Percentiles rank a stretch among this genome's conserved stretches.
These are phyloP conservation scores for Alauda arvensis DNA, from an alignment of 2,797 vertebrate genomes.

Conservation along the genomic window DNA sequence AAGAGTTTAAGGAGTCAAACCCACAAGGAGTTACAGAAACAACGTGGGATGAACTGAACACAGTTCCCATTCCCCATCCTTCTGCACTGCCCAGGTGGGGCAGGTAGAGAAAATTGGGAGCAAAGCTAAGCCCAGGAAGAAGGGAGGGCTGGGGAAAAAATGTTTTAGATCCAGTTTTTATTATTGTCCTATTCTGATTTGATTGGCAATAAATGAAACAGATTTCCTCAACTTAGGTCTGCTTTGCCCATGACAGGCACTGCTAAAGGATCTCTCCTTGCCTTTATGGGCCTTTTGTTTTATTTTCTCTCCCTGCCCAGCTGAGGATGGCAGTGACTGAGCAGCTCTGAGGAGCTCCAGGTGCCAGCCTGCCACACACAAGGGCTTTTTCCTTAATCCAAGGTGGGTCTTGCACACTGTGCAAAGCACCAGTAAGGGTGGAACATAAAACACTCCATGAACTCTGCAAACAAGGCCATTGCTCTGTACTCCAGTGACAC, in stretches of 20 bases:
- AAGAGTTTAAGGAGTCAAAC: background rate
- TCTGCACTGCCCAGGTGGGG: fast-evolving
- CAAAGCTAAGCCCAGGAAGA: background rate
- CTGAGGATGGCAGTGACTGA: background rate
- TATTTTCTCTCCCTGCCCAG: background rate
- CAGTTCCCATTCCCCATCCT: background rate
- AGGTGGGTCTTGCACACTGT: background rate
- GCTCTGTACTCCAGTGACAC: background rate
- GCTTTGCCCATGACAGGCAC: background rate
- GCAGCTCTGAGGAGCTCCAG: background rate
- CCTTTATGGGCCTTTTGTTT: fast-evolving
- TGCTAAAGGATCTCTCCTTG: background rate
- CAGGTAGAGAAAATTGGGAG: fast-evolving
- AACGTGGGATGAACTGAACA: fast-evolving
- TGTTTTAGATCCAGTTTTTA: background rate
- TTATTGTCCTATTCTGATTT: background rate
- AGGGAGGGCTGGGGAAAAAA: background rate
- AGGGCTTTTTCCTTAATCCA: background rate
- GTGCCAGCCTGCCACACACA: background rate
- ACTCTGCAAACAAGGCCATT: background rate
- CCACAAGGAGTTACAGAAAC: background rate
- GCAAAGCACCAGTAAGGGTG: background rate
- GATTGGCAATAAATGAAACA: background rate
- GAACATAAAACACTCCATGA: background rate
- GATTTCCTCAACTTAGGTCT: background rate